Conservation (phyloP, 2,888 invertebrate species). For the Drosophila parthenogenetica region DNA sequence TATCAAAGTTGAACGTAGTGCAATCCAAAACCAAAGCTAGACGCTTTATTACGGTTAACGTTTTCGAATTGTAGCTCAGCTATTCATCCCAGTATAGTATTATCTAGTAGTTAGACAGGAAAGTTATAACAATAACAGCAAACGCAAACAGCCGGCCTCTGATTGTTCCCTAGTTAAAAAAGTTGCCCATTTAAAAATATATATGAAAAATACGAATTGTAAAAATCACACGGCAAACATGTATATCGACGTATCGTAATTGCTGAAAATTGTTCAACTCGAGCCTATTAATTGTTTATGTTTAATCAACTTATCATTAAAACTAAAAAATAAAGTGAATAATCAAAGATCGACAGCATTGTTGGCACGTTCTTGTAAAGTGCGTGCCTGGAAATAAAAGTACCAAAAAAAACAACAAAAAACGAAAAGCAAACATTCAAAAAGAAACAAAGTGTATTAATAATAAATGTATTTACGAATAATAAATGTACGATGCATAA, state of each 20-base stretch:
- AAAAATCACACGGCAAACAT: constrained; percentile 35
- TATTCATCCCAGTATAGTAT: constrained; percentile 61
- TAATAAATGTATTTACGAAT: constrained; percentile 70
- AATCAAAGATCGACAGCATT: constrained; percentile 43
- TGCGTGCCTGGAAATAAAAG: constrained; percentile 26
- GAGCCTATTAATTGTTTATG: constrained; percentile 46
- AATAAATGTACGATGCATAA: constrained; percentile 65
- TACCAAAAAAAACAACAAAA: constrained; percentile 55
- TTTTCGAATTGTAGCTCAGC: constrained; percentile 63
- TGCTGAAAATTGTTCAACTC: constrained; percentile 66
- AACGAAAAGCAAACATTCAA: constrained; percentile 50
- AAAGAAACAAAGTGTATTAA: constrained; percentile 66
- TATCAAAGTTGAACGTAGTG: constrained; percentile 58
- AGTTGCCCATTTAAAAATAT: constrained; percentile 43
- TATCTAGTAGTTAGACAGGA: constrained; percentile 65
- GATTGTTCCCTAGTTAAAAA: constrained; percentile 54
- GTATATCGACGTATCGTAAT: constrained; percentile 70
- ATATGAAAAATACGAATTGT: constrained; percentile 22
- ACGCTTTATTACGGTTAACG: constrained; percentile 54
- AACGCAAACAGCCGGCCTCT: constrained; percentile 42
- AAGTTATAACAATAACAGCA: constrained; percentile 23
- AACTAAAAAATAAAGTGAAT: constrained; percentile 12
- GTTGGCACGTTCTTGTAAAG: constrained; percentile 40
- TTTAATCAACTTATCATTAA: constrained; percentile 38
- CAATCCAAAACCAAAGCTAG: constrained; percentile 50